Base-by-base conservation (phyloP, 2,888 invertebrate genomes). In the Drosophila mettleri region DNA sequence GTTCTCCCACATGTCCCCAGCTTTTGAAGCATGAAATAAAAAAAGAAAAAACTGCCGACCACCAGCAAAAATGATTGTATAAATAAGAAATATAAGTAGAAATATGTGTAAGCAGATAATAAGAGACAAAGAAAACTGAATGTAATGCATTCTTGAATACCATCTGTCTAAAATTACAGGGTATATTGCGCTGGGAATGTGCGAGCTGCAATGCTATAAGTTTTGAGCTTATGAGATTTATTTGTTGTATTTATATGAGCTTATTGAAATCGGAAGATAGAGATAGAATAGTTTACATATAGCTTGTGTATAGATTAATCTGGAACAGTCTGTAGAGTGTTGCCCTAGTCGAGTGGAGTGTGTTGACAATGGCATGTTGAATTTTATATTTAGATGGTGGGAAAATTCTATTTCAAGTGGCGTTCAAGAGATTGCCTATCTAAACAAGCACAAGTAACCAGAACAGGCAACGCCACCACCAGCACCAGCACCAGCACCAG, bases 351-450 rank as follows among this genome's bases (percentile, higher is more conserved):
- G 75, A 57, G 62, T 45, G 18, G 33, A n/a, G 39, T 53, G 53
- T 54, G 38, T 65, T 61, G 58, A 54, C 54, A 69, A 34, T 74
- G 70, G 61, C 61, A 69, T 74, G 74, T 51, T 59, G 54, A 22
- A 34, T 58, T 81, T 75, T 82, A 82, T 85, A 83, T 83, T 80
- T 80, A 86, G 78, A 71, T 83, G 86, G 86, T 82, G 82, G 83
- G 83, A 86, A 86, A 83, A 83, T 83, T 83, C 83, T 83, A 83
- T 83, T 83, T 83, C 69, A 80, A 80, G 78, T 69, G 69, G 71
- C 76, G 80, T 72, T 74, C 82, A 69, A 70, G 74, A 80, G 83
- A 83, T 83, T 80, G 71, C 58, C 86, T 85, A 83, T 83, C 83
- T 86, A 74, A 78, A 74, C 83, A 82, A 80, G 78, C 75, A 78